Conservation (phyloP, 2,888 invertebrate species). For the Cheilosia grossa region DNA sequence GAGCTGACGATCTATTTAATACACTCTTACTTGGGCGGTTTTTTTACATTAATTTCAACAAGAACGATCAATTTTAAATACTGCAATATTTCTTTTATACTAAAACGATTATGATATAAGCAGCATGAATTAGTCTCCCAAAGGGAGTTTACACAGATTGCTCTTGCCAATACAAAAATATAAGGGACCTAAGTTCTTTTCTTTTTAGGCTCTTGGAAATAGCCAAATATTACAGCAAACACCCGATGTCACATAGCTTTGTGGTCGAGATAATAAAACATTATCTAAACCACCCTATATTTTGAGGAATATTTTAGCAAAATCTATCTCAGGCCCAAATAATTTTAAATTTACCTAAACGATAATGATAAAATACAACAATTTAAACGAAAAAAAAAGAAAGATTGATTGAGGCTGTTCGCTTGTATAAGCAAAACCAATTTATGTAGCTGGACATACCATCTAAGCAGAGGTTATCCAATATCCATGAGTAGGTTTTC, state of each 20-base stretch:
- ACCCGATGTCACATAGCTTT: conserved; percentile 43
- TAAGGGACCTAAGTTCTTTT: conserved; percentile 8
- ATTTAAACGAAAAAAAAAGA: not conserved
- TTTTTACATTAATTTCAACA: no score
- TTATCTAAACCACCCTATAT: not conserved
- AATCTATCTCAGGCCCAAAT: no score
- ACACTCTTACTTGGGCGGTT: no score
- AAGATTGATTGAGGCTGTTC: conserved; percentile 16
- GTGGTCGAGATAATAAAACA: conserved; percentile 54
- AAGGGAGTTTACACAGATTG: conserved; percentile 2
- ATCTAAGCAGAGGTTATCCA: not conserved
- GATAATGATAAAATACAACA: not conserved
- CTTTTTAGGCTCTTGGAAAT: conserved; percentile 1
- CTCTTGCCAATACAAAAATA: not conserved
- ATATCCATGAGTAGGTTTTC: not conserved
- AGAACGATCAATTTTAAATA: no score
- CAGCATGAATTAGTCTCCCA: no score
- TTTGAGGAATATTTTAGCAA: no score
- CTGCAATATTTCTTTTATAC: no score
- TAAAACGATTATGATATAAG: no score
- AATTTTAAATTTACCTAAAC: no score
- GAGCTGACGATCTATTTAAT: no score
- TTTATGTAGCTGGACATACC: not conserved
- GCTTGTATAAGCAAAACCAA: not conserved
- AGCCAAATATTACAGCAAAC: conserved; percentile 10